A percentile compares a stretch with the other conserved stretches of the same genome.
These are phyloP conservation scores for Probaryconus sp. DNA, from an alignment of 1,140 invertebrate species.

Conservation along the genomic window DNA sequence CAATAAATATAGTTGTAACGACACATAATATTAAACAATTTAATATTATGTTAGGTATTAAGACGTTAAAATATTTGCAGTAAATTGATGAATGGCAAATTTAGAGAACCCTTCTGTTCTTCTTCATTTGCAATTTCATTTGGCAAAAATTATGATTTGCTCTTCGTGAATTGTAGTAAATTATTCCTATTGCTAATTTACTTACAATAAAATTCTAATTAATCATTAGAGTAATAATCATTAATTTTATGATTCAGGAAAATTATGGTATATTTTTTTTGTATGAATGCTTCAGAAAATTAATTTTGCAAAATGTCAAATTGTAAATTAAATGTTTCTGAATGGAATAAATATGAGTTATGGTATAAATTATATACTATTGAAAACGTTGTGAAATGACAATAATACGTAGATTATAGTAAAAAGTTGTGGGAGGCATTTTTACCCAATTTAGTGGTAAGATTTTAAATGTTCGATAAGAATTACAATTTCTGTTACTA, in stretches of 20 bases:
- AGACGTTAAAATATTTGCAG: no score
- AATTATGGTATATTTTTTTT: constrained; percentile 14
- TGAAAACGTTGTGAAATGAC: constrained; percentile 60
- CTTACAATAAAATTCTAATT: no score
- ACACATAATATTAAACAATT: constrained; percentile 13
- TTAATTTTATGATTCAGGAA: no score
- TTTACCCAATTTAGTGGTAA: constrained; percentile 25
- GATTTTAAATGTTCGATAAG: constrained; percentile 18
- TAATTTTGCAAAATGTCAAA: constrained; percentile 2
- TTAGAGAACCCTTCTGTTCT: no score
- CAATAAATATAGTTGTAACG: constrained; percentile 47
- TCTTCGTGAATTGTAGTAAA: no score
- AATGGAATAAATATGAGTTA: constrained; percentile 30
- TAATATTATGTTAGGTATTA: no score
- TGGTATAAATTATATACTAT: constrained; percentile 33
- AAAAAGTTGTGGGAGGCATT: constrained; percentile 30
- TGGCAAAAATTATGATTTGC: no score
- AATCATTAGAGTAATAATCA: no score
- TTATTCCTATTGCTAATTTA: no score
- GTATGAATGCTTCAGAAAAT: constrained; percentile 1
- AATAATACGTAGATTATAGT: constrained; percentile 58
- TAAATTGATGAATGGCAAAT: no score
- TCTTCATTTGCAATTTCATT: no score
- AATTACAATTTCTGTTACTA: neutral
- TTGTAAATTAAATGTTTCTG: no score